A percentile compares a stretch with the other conserved stretches of the same genome.
Conservation (phyloP, 2,797 vertebrate species). For the Pangasius mekongensis region DNA sequence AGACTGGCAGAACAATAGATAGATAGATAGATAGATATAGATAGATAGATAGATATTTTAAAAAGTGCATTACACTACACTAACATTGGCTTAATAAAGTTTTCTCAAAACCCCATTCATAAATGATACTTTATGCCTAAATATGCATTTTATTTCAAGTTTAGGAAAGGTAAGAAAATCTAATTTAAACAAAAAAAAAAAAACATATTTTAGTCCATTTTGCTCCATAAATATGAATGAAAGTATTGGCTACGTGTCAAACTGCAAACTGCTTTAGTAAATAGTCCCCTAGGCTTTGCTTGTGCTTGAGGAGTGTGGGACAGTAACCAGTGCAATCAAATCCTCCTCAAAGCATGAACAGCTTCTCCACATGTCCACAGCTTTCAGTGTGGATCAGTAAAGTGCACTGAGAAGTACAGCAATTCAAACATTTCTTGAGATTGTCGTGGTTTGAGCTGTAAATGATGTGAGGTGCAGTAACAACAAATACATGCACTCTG, state of each 20-base stretch:
- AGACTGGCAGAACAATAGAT: neutral
- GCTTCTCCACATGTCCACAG: neutral
- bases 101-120: neutral
- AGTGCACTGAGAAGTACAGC: neutral
- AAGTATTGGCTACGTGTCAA: neutral
- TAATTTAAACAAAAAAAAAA: neutral
- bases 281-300: too few species aligned
- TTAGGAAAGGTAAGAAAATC: neutral
- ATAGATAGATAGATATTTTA: neutral
- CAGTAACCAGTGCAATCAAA: neutral
- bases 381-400: neutral
- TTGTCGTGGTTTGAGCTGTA: neutral
- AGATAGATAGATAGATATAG: neutral
- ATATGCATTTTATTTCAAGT: neutral
- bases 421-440: neutral
- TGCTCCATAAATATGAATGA: neutral
- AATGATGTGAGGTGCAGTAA: neutral
- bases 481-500: neutral
- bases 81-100: neutral
- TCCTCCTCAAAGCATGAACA: neutral
- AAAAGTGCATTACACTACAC: neutral
- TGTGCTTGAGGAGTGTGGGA: neutral
- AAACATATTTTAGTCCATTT: neutral
- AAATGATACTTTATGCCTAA: too few species aligned
- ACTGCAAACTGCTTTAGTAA: neutral